Percentiles rank a stretch among this genome's conserved stretches.
Evolutionary conservation across 2,888 invertebrate genomes (phyloP).

Genomic region (Melanchra persicariae): DNA sequence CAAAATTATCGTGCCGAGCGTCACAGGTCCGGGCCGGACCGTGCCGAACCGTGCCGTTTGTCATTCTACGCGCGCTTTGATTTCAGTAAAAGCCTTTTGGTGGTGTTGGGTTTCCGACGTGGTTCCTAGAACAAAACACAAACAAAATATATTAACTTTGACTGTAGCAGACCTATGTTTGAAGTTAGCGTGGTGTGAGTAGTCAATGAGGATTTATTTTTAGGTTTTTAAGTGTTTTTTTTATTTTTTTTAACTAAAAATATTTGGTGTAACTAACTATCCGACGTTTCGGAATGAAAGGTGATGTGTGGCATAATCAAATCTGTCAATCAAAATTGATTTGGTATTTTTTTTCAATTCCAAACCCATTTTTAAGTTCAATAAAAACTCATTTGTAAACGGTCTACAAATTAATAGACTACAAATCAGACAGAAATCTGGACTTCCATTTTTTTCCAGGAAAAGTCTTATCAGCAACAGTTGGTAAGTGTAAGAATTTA

Average conservation of each 20-base stretch:
- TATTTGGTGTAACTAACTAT: too few species aligned
- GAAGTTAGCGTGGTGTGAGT: background rate
- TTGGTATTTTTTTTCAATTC: background rate
- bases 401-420: too few species aligned
- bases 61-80: conserved; percentile 32
- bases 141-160: conserved; percentile 18
- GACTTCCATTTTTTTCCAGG: too few species aligned
- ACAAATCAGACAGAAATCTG: too few species aligned
- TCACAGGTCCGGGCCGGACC: background rate
- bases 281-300: too few species aligned
- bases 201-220: background rate
- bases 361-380: background rate
- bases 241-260: too few species aligned
- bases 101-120: conserved; percentile 29
- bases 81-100: conserved; percentile 40
- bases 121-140: conserved; percentile 16
- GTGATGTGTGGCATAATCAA: too few species aligned
- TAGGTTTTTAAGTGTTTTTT: too few species aligned
- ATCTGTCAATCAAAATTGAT: background rate
- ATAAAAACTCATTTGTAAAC: too few species aligned
- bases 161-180: conserved; percentile 5
- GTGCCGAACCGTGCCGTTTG: conserved; percentile 16
- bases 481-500: too few species aligned
- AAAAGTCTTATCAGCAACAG: too few species aligned
- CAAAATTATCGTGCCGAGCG: background rate